Evolutionary conservation across 2,797 vertebrate genomes (phyloP), one percentile per base, ranked within the genome.

Genomic region (Pteronotus mesoamericanus): DNA sequence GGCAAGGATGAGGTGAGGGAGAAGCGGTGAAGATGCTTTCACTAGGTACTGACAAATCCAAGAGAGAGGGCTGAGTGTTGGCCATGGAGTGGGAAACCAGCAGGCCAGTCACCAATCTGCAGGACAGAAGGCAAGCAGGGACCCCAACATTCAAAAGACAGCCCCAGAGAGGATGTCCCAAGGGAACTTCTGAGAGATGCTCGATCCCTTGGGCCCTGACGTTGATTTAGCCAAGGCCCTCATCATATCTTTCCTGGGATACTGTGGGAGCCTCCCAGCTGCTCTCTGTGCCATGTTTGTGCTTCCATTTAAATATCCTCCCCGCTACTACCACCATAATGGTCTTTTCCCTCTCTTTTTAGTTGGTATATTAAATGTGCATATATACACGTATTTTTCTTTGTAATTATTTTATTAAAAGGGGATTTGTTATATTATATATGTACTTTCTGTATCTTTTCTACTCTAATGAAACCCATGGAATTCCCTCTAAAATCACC

Each of bases 401-500:
- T 72, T 88, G 21, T 86, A 42, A 86, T 72, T 84, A 53, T 64
- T 71, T 96, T 90, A 46, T 46, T 95, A 77, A 91, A 82, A 86
- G 12, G 19, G 5, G 4, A 61, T 75, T 92, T 24, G 78, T 44
- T 93, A 34, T 18, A 61, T 84, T 39, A 42, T 34, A 64, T 2
- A 44, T n/a, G n/a, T 19, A 53, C 64, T 29, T 94, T 46, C 18
- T 85, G 3, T 34, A 39, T 51, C 44, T 84, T 84, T 89, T 93
- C 55, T 91, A 61, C 48, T 69, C 16, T 44, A 85, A 32, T 80
- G 37, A 87, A 91, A 91, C 37, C 37, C 34, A 57, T 29, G 9
- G 18, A 69, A 92, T 89, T 91, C 39, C 53, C 26, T 91, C 79
- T 51, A 66, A 85, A 78, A 21, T 95, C 61, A 94, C 83, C 42